phyloP scores from a whole-genome alignment of 1,140 invertebrate genomes.

The Eciton burchellii region DNA sequence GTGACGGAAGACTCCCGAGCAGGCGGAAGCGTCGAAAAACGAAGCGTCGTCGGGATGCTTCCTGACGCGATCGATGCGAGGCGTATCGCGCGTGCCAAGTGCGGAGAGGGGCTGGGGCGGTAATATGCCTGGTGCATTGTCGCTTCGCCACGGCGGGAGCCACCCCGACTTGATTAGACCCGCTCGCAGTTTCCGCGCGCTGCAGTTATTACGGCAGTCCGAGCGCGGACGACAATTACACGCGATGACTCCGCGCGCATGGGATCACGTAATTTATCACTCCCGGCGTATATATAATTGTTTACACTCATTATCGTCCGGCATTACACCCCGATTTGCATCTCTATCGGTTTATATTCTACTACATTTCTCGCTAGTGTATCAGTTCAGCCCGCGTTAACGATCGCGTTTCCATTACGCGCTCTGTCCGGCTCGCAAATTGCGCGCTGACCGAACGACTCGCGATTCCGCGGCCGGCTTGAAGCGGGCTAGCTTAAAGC shows the following conservation, averaged over 20 bases:
- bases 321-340: conserved; percentile 47
- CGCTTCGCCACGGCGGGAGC: background rate
- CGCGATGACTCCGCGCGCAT: conserved; percentile 21
- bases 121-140: background rate
- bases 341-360: conserved; percentile 43
- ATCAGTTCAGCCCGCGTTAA: conserved; percentile 53
- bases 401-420: conserved; percentile 52
- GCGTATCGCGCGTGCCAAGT: background rate
- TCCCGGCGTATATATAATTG: conserved; percentile 21
- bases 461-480: conserved; percentile 42
- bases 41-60: too few relatives aligned
- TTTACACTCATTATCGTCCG: conserved; percentile 56
- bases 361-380: conserved; percentile 45
- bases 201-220: conserved; percentile 19
- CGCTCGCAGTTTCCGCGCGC: conserved; percentile 19
- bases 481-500: conserved; percentile 14
- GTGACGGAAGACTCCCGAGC: too few relatives aligned
- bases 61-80: background rate
- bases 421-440: conserved; percentile 47
- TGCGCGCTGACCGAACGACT: conserved; percentile 30
- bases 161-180: conserved; percentile 31
- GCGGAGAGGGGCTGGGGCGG: too few relatives aligned
- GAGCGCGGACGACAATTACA: conserved; percentile 29
- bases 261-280: conserved; percentile 48
- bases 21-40: too few relatives aligned